phyloP scores from a whole-genome alignment of 2,797 vertebrate genomes.

The Poecilia velifera region DNA sequence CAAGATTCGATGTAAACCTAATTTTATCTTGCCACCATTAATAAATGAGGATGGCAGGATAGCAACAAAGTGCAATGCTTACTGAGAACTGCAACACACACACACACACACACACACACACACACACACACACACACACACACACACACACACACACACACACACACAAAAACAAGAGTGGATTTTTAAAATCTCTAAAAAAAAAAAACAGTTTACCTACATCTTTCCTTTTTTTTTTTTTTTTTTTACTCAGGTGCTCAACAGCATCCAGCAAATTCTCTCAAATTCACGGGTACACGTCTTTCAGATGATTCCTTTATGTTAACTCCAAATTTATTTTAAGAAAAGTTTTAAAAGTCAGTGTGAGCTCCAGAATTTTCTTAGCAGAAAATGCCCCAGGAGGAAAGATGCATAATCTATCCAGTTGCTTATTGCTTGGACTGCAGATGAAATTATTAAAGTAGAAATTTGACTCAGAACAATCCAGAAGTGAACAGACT shows the following conservation, averaged over 20 bases:
- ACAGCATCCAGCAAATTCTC: too few species aligned
- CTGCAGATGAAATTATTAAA: constrained; percentile 50
- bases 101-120: too few species aligned
- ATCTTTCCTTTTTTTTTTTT: not conserved
- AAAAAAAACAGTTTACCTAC: not conserved
- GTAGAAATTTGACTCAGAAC: constrained; percentile 56
- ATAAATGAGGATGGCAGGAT: not conserved
- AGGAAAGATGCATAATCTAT: not conserved
- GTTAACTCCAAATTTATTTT: not conserved
- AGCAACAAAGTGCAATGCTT: not conserved
- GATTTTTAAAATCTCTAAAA: not conserved
- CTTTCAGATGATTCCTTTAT: not conserved
- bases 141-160: too few species aligned
- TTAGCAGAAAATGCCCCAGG: not conserved
- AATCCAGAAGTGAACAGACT: not conserved
- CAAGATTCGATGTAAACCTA: not conserved
- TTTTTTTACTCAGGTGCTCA: too few species aligned
- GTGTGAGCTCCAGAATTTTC: not conserved
- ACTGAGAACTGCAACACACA: not conserved
- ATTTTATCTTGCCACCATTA: not conserved
- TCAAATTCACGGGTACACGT: too few species aligned
- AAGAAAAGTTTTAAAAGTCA: not conserved
- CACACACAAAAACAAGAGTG: not conserved
- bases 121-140: too few species aligned
- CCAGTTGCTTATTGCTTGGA: constrained; percentile 2